Evolutionary conservation across 2,113 vertebrate species (phyloP).

Genomic region (Coreoperca whiteheadi): DNA sequence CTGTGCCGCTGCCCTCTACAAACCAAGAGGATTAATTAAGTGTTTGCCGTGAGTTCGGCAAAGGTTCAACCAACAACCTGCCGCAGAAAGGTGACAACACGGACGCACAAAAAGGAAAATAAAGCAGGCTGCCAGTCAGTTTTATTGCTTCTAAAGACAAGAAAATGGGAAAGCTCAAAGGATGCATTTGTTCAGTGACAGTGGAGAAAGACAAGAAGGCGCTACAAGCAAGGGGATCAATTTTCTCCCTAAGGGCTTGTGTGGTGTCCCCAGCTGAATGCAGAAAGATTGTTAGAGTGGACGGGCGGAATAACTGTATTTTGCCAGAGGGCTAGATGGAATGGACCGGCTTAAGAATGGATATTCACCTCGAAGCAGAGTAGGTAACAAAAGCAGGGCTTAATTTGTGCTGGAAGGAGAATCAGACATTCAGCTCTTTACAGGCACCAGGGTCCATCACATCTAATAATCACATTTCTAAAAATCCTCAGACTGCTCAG

Average conservation of each 20-base stretch:
- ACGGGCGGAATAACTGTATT: conserved; percentile 39
- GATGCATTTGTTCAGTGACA: conserved; percentile 54
- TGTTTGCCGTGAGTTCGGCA: conserved; percentile 13
- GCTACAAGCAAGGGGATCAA: conserved; percentile 40
- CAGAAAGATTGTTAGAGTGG: conserved; percentile 36
- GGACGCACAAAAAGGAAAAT: conserved; percentile 6
- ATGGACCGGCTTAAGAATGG: conserved; percentile 28
- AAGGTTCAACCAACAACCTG: conserved; percentile 15
- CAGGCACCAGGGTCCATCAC: background rate
- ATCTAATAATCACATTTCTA: conserved; percentile 33
- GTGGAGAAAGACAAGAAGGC: conserved; percentile 31
- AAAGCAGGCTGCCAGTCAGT: conserved; percentile 7
- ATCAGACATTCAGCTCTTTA: conserved; percentile 1
- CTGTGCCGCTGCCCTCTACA: conserved; percentile 13
- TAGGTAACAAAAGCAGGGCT: conserved; percentile 22
- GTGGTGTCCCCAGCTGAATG: conserved; percentile 37
- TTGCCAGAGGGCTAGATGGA: conserved; percentile 28
- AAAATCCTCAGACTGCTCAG: conserved; percentile 8
- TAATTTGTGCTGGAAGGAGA: conserved; percentile 37
- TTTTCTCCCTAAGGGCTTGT: conserved; percentile 38
- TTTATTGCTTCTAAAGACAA: conserved; percentile 45
- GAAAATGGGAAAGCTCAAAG: conserved; percentile 58
- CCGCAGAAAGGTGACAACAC: conserved; percentile 24
- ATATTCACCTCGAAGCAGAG: conserved; percentile 35
- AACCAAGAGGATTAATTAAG: conserved; percentile 42